Evolutionary conservation across 1,140 invertebrate species (phyloP).

Genomic region (Papilio helenus): DNA sequence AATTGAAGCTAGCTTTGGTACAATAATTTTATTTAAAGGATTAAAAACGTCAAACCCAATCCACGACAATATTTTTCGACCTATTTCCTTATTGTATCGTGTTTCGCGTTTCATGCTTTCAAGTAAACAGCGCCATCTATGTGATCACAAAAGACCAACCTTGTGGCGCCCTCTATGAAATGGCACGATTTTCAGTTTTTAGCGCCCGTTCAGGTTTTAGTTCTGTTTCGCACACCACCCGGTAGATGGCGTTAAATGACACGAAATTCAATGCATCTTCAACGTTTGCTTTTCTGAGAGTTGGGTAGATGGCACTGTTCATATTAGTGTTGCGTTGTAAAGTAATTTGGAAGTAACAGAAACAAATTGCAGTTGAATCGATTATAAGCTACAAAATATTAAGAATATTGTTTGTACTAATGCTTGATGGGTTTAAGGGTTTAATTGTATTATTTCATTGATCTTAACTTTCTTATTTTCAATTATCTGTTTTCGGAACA

Average conservation of each 20-base stretch:
- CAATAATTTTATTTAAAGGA: too few relatives aligned
- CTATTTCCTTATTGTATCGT: background rate
- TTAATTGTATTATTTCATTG: too few relatives aligned
- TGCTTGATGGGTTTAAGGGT: too few relatives aligned
- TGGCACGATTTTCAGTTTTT: background rate
- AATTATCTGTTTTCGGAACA: too few relatives aligned
- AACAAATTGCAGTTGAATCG: background rate
- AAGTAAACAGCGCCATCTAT: background rate
- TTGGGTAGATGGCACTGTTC: background rate
- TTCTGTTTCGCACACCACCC: background rate
- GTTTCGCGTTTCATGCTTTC: background rate
- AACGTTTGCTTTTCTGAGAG: background rate
- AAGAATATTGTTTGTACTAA: too few relatives aligned
- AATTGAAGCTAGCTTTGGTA: too few relatives aligned
- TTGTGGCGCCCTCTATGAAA: slow-evolving; percentile 10
- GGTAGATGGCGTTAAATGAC: background rate
- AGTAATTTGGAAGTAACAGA: background rate
- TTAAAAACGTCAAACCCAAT: too few relatives aligned
- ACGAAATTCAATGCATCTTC: background rate
- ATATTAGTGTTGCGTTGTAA: background rate
- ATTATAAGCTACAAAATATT: too few relatives aligned
- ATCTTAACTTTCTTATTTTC: too few relatives aligned
- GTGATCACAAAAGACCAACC: background rate
- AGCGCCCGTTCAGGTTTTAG: background rate
- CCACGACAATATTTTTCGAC: background rate